These are phyloP conservation scores for Gobio occitaniae DNA, from an alignment of 2,797 vertebrate genomes.

Conservation along the genomic window DNA sequence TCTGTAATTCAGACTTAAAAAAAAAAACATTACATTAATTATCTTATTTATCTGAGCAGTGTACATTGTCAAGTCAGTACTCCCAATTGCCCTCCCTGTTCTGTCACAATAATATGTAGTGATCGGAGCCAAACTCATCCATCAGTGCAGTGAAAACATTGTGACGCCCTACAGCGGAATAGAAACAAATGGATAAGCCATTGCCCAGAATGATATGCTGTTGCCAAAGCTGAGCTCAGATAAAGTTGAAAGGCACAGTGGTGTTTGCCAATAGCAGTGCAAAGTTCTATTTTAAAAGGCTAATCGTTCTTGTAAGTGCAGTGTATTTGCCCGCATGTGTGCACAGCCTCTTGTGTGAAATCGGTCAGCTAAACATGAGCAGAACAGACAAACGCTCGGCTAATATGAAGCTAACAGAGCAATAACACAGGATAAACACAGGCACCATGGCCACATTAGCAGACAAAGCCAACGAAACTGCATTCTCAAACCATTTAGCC, in stretches of 20 bases:
- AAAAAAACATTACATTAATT: conserved; percentile 18
- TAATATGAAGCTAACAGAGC: conserved; percentile 2
- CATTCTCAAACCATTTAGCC: neutral
- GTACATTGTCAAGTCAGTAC: conserved; percentile 37
- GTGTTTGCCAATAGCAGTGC: conserved; percentile 41
- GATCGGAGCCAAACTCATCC: conserved; percentile 49
- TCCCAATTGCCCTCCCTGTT: conserved; percentile 15
- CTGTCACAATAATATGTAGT: conserved; percentile 4
- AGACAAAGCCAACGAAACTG: neutral
- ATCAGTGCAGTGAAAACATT: conserved; percentile 51
- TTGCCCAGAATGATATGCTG: conserved; percentile 53
- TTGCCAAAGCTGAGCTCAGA: conserved; percentile 52
- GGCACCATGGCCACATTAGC: neutral
- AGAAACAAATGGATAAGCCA: conserved; percentile 46
- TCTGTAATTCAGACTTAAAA: too few species aligned
- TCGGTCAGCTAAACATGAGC: conserved; percentile 32
- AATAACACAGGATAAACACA: neutral
- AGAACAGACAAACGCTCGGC: conserved; percentile 22
- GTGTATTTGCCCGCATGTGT: conserved; percentile 32
- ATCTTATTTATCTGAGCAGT: neutral
- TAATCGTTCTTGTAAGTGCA: conserved; percentile 39
- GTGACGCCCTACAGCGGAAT: conserved; percentile 38
- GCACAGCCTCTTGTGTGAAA: conserved; percentile 29
- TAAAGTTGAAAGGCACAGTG: conserved; percentile 32
- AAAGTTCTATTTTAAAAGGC: conserved; percentile 45